Base-by-base conservation (phyloP, 2,113 vertebrate genomes). In the Pygathrix nemaeus region DNA sequence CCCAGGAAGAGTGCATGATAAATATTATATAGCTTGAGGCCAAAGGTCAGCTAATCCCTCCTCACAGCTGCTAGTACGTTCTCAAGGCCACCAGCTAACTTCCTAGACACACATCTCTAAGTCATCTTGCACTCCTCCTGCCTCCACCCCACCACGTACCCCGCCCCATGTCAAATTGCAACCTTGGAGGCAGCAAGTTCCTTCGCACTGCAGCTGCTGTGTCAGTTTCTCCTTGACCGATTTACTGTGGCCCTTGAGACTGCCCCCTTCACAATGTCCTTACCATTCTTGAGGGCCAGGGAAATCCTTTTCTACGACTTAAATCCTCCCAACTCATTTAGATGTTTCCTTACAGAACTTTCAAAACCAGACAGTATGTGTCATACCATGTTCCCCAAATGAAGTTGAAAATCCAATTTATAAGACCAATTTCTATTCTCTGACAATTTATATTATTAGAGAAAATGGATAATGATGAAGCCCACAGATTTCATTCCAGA, bases 11-110 rank as follows among this genome's bases (percentile, higher is more conserved):
- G 21, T 52, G 70, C 23, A 59, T 96, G 86, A 87, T 94, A 94
- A 93, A 94, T 93, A 97, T 93, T 73, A 96, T 48, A 92, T 27
- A 88, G 92, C 88, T 25, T 38, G 84, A 96, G 95, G 93, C 76
- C 79, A 95, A 87, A 86, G 96, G 90, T 87, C 87, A 59, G 79
- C 81, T 4, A 90, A 35, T 61, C 78, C 76, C 21, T 68, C 73
- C 84, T 21, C 61, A 9, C n/a, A 55, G 85, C 40, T 72, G 96
- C 76, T 40, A 23, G 78, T 5, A 73, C 52, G 75, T 94, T 94
- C 96, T 88, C 94, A 16, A 48, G 55, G 93, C 25, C 84, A 21
- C 76, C 59, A 10, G 57, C 72, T 73, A 45, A 50, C 59, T 79
- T 94, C 94, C 93, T 79, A 93, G 91, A 89, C 38, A 75, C 66